phyloP scores from a whole-genome alignment of 1,140 invertebrate species.

The Leptinotarsa undecemlineata region DNA sequence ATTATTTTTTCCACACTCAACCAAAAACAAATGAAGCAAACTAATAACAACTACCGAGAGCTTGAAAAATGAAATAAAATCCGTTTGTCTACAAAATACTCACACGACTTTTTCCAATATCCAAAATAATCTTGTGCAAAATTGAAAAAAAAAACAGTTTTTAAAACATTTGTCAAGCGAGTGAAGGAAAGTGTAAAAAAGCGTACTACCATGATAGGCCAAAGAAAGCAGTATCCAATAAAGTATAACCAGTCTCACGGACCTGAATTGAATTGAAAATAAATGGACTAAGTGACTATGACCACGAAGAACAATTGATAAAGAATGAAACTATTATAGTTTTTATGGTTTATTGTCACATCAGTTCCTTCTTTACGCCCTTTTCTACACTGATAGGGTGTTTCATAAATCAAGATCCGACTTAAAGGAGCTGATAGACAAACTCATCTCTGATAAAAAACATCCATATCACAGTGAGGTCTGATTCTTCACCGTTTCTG shows the following conservation, averaged over 20 bases:
- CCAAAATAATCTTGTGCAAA: slow-evolving; percentile 44
- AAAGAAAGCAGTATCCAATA: neutral
- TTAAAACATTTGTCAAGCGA: slow-evolving; percentile 24
- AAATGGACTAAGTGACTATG: no score
- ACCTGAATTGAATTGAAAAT: neutral
- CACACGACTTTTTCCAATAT: slow-evolving; percentile 50
- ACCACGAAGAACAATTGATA: no score
- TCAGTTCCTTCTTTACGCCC: no score
- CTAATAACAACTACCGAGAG: slow-evolving; percentile 9
- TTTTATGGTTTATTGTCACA: no score
- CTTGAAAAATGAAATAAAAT: slow-evolving; percentile 37
- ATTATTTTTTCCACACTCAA: neutral
- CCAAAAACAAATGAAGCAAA: neutral
- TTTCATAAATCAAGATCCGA: no score
- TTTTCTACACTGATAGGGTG: no score
- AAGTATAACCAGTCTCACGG: neutral
- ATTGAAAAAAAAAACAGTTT: slow-evolving; percentile 35
- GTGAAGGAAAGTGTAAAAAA: slow-evolving; percentile 8
- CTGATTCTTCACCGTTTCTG: no score
- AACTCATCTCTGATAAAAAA: no score
- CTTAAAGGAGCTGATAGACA: no score
- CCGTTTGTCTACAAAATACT: slow-evolving; percentile 38
- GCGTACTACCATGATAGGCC: neutral
- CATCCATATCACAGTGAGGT: no score
- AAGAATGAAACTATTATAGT: no score